Evolutionary conservation across 2,888 invertebrate genomes (phyloP), one percentile per base, ranked within the genome.

Genomic region (Heteropelma amictum): DNA sequence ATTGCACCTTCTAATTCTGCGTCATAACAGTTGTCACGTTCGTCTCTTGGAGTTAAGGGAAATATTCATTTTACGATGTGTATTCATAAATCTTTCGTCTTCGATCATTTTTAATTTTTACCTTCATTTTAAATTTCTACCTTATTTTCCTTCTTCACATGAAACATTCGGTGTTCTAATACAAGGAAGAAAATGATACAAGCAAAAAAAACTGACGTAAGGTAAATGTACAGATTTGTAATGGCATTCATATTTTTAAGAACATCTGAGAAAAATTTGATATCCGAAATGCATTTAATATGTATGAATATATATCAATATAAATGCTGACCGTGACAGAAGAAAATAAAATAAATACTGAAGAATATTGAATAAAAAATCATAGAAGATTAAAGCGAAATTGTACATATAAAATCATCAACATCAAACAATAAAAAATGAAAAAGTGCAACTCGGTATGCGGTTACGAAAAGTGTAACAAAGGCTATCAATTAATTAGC

Each of bases 221-320:
- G 76, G 79, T 82, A 80, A 51, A 79, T 84, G 81, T 84, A 84
- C 82, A 83, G 79, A 80, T 81, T 82, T 81, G 79, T 78, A 80
- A 83, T 78, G 64, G 80, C 72, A 77, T 79, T 77, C 72, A 70
- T 79, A 78, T 68, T 56, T 33, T 38, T 42, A 63, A 63, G 49
- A 63, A 30, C 14, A 63, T 28, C 28, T n/a, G 23, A 33, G 23
- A 61, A n/a, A n/a, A n/a, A n/a, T n/a, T n/a, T n/a, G n/a, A n/a
- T 56, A 28, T 38, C 40, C 54, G 54, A 21, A 56, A 69, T 65
- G 68, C 56, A 70, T 60, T 64, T 68, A 60, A 71, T 60, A 56
- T 68, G 10, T 53, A 3, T 60, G 14, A 14, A 28, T 51, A 6
- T 53, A 19, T 42, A 23, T 65, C 33, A 35, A 23, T 54, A 60